A percentile compares a stretch with the other conserved stretches of the same genome.
phyloP scores from a whole-genome alignment of 1,140 invertebrate genomes.

The Atta texana region DNA sequence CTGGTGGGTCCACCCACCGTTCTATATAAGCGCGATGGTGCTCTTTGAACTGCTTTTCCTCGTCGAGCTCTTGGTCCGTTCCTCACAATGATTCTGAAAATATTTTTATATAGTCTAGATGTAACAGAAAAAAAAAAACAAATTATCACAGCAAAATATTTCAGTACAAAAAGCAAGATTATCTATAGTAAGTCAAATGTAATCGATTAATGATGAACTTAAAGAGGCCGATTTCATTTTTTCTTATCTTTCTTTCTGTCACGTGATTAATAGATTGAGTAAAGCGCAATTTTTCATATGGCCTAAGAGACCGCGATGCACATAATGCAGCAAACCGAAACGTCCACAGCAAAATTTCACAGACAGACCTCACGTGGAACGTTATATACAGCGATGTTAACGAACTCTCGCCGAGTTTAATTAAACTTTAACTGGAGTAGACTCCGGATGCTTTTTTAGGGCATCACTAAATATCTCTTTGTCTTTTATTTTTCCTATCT shows the following conservation, averaged over 20 bases:
- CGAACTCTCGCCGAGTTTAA: constrained; percentile 78
- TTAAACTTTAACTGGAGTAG: constrained; percentile 73
- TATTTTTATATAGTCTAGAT: constrained; percentile 2
- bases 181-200: background rate
- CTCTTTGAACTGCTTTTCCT: constrained; percentile 90
- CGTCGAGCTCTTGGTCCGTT: constrained; percentile 83
- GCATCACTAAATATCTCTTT: constrained; percentile 48
- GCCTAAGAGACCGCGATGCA: constrained; percentile 67
- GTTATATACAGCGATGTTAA: constrained; percentile 73
- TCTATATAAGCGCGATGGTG: constrained; percentile 90
- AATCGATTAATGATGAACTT: background rate
- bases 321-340: constrained; percentile 75
- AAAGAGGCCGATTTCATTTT: background rate
- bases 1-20: constrained; percentile 85
- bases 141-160: background rate
- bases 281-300: constrained; percentile 18
- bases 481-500: constrained; percentile 27
- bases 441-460: constrained; percentile 61
- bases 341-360: constrained; percentile 68
- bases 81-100: constrained; percentile 79
- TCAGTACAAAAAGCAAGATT: background rate
- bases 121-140: background rate
- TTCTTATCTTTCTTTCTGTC: background rate
- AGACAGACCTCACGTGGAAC: constrained; percentile 66
- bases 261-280: constrained; percentile 37